Base-by-base conservation (phyloP, 2,888 invertebrate genomes). In the Lasiommata megera region DNA sequence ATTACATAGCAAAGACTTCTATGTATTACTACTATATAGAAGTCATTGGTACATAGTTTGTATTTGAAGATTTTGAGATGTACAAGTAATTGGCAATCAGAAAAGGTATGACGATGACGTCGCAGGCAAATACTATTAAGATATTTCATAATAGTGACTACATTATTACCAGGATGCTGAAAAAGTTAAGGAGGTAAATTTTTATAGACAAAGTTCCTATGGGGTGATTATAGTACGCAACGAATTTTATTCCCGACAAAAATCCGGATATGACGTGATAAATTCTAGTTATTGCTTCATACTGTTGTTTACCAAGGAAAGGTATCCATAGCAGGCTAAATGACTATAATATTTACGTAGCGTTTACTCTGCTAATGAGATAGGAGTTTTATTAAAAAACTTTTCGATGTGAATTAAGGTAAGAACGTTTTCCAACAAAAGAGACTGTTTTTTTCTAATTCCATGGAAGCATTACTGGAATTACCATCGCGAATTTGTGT, bases 301-400 rank as follows among this genome's bases (percentile, higher is more conserved):
- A 11, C 34, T 3, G 1, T 34, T 34, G 34, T 34, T 34, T 34
- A 34, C 34, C 9, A 34, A 11, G 11, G 1, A 34, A 31, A 31
- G 5, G 7, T 31, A 31, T 1, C 23, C 5, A 9, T 31, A 31
- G 31, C 3, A 34, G 11, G 9, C 11, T 11, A 34, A 34, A 34
- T 34, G 34, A 34, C 11, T 34, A 1, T 34, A 11, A 11, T 34
- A 34, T 11, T 3, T 11, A 34, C 11, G 11, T 1, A 34, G 9
- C 34, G 34, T 34, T 34, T 34, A 34, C 31, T 31, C 31, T 1
- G 7, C 31, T 31, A 31, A 31, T 31, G 31, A 31, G 31, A 31
- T 31, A 1, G 9, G 17, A 41, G 17, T 41, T 55, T 55, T 48
- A 55, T 55, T 55, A 50, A 55, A 55, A 48, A 55, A 48, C 29